These are phyloP conservation scores for Cynodonichthys magdalenae DNA, from an alignment of 2,797 vertebrate genomes.

Conservation along the genomic window DNA sequence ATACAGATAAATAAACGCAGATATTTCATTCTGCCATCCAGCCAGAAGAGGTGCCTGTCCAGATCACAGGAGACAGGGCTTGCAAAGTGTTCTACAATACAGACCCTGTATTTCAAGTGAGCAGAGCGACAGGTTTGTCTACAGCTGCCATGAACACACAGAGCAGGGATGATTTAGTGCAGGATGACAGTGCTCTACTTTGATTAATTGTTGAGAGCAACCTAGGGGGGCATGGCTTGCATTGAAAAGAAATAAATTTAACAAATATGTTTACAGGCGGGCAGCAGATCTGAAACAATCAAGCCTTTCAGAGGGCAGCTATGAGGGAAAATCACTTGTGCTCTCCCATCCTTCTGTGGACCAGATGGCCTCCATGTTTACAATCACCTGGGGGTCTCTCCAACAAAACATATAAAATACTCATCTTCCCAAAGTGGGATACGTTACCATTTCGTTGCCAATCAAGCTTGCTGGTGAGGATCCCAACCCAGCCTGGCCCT, in stretches of 20 bases:
- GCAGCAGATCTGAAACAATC: conserved; percentile 22
- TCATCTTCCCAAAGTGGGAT: conserved; percentile 76
- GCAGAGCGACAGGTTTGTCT: conserved; percentile 43
- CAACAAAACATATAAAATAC: conserved; percentile 29
- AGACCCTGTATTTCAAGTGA: conserved; percentile 31
- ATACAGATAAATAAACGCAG: conserved; percentile 13
- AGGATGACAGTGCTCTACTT: conserved; percentile 66
- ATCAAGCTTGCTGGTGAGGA: conserved; percentile 84
- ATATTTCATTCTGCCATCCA: conserved; percentile 26
- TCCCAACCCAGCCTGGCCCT: conserved; percentile 91
- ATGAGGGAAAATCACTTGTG: conserved; percentile 7
- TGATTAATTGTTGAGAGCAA: conserved; percentile 30
- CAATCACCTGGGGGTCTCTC: conserved; percentile 24
- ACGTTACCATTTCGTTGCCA: conserved; percentile 99
- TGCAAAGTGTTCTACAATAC: conserved; percentile 74
- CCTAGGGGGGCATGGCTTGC: conserved; percentile 55
- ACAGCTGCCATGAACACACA: conserved; percentile 36
- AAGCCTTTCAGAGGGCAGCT: conserved; percentile 14
- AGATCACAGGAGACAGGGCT: conserved; percentile 80
- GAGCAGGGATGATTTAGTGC: conserved; percentile 75
- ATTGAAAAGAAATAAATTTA: conserved; percentile 3
- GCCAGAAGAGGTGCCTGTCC: conserved; percentile 76
- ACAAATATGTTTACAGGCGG: conserved; percentile 12
- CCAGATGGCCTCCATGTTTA: conserved; percentile 33
- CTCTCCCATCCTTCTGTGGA: conserved; percentile 1